phyloP scores from a whole-genome alignment of 2,888 invertebrate genomes.

The Drosophila limbata region DNA sequence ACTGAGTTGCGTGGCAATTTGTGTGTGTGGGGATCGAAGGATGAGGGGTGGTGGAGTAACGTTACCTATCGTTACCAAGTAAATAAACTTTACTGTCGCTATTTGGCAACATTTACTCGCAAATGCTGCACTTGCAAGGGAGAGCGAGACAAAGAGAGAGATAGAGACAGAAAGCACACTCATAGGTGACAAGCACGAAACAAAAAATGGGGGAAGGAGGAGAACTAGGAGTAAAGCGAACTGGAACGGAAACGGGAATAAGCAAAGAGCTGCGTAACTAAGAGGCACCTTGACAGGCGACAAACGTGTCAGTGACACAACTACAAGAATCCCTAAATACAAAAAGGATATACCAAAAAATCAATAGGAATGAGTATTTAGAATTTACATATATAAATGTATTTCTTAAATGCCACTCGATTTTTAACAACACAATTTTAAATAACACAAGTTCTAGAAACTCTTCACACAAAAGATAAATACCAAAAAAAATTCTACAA shows the following conservation, averaged over 20 bases:
- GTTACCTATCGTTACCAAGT: constrained; percentile 72
- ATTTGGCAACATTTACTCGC: constrained; percentile 46
- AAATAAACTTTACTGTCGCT: constrained; percentile 78
- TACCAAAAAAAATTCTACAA: no score
- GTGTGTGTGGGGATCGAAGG: constrained; percentile 9
- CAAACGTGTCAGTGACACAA: constrained; percentile 27
- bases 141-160: not conserved
- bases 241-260: constrained; percentile 32
- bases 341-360: not conserved
- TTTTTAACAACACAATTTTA: no score
- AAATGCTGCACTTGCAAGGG: not conserved
- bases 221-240: not conserved
- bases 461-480: no score
- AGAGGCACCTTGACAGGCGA: constrained; percentile 24
- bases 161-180: not conserved
- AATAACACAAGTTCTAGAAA: no score
- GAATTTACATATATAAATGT: no score
- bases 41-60: not conserved
- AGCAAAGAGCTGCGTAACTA: constrained; percentile 26
- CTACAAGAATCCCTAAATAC: not conserved
- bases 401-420: no score
- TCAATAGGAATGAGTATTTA: no score
- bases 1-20: constrained; percentile 66
- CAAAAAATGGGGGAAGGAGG: not conserved
- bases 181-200: constrained; percentile 36